Conservation (phyloP, 2,797 vertebrate genomes). For the Siniperca obscura region DNA sequence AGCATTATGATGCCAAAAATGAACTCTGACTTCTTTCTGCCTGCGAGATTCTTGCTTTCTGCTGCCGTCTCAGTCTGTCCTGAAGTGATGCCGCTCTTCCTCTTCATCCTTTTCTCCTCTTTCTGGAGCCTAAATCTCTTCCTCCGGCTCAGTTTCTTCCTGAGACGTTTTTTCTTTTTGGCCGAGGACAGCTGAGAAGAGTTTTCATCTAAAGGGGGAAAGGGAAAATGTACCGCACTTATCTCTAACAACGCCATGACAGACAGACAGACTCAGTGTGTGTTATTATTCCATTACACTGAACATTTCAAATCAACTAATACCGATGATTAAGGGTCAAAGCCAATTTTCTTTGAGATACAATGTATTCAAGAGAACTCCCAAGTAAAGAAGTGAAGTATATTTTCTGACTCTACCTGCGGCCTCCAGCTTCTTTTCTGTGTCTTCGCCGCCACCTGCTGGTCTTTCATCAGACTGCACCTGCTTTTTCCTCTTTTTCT, state of each 20-base stretch:
- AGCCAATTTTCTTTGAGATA: neutral
- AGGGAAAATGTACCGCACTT: neutral
- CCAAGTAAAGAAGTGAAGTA: neutral
- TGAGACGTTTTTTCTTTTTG: conserved; percentile 52
- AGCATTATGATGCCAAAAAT: neutral
- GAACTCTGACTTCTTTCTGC: conserved; percentile 52
- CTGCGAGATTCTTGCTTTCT: neutral
- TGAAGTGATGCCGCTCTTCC: neutral
- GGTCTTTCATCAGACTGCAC: conserved; percentile 48
- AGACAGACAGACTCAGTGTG: neutral
- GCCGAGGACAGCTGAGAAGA: neutral
- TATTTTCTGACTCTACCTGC: conserved; percentile 31
- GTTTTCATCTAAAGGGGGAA: neutral
- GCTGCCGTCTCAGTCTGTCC: neutral
- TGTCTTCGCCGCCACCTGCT: conserved; percentile 55
- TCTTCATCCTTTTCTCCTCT: conserved; percentile 3
- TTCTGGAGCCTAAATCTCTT: conserved; percentile 38
- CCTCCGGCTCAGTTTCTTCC: conserved; percentile 52
- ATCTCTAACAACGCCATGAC: neutral
- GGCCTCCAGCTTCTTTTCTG: conserved; percentile 1
- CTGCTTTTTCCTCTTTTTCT: conserved; percentile 38
- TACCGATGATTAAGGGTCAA: neutral
- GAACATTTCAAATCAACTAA: neutral
- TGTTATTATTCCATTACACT: no score
- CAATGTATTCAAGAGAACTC: neutral